These are phyloP conservation scores for Latrodectus elegans DNA, from an alignment of 2,888 invertebrate genomes.

Conservation along the genomic window DNA sequence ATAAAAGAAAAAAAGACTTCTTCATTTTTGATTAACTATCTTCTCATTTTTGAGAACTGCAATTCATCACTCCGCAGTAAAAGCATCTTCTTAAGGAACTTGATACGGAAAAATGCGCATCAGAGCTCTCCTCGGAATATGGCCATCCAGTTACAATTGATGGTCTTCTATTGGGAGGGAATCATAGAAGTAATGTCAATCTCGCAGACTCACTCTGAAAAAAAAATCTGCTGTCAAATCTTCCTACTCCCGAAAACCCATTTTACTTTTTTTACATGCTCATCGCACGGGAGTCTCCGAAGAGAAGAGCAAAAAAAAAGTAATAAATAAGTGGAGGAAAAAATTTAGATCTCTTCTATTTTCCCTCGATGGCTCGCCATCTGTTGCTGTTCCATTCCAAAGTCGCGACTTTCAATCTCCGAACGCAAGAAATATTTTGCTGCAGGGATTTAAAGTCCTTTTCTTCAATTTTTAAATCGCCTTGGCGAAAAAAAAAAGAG, in stretches of 20 bases:
- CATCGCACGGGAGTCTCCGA: background rate
- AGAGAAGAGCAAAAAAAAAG: background rate
- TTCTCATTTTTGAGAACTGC: background rate
- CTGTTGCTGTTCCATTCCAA: background rate
- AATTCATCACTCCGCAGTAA: background rate
- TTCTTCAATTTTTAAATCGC: background rate
- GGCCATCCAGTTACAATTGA: background rate
- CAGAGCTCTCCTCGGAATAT: background rate
- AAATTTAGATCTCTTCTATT: background rate
- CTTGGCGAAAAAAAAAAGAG: background rate
- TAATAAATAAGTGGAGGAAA: background rate
- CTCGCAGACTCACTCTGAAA: background rate
- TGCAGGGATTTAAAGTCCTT: background rate
- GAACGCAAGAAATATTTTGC: background rate
- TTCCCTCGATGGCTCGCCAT: background rate
- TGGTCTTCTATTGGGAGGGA: conserved; percentile 1
- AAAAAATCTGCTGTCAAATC: background rate
- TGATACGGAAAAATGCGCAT: background rate
- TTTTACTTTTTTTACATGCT: conserved; percentile 1
- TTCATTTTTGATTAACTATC: background rate
- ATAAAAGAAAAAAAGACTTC: too few species aligned
- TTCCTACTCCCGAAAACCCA: background rate
- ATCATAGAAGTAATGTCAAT: conserved; percentile 3
- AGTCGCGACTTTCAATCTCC: background rate
- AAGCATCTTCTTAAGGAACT: background rate